These are phyloP conservation scores for Ips nitidus DNA, from an alignment of 1,140 invertebrate genomes.

Conservation along the genomic window DNA sequence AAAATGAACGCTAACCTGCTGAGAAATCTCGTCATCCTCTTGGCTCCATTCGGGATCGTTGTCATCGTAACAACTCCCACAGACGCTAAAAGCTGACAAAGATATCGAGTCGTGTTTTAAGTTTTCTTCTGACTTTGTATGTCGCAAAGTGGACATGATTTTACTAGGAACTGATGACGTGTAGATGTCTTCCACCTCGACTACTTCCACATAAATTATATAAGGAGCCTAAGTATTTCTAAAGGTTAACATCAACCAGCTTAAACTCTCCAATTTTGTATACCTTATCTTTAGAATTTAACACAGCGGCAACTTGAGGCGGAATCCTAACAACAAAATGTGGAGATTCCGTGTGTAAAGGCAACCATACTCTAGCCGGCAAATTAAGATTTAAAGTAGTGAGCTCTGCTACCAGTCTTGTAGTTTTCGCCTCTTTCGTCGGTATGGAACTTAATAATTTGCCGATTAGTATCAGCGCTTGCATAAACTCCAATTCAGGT, in stretches of 20 bases:
- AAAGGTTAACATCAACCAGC: background rate
- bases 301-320: conserved; percentile 89
- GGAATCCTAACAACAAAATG: conserved; percentile 91
- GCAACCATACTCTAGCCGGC: conserved; percentile 96
- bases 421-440: conserved; percentile 93
- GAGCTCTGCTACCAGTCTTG: conserved; percentile 87
- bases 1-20: conserved; percentile 58
- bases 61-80: conserved; percentile 51
- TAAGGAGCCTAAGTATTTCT: conserved; percentile 80
- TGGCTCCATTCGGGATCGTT: conserved; percentile 84
- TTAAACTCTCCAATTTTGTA: no score
- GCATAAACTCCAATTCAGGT: conserved; percentile 86
- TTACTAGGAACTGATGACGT: conserved; percentile 77
- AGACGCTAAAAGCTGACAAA: conserved; percentile 49
- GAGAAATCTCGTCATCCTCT: conserved; percentile 91
- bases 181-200: conserved; percentile 88
- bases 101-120: conserved; percentile 56
- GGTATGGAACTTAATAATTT: conserved; percentile 85
- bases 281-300: conserved; percentile 99
- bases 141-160: conserved; percentile 76
- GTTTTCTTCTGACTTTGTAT: conserved; percentile 94
- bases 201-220: conserved; percentile 95
- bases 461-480: conserved; percentile 86
- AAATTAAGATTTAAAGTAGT: conserved; percentile 94
- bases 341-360: conserved; percentile 69